Evolutionary conservation across 2,888 invertebrate species (phyloP).

Genomic region (Aplocera efformata): DNA sequence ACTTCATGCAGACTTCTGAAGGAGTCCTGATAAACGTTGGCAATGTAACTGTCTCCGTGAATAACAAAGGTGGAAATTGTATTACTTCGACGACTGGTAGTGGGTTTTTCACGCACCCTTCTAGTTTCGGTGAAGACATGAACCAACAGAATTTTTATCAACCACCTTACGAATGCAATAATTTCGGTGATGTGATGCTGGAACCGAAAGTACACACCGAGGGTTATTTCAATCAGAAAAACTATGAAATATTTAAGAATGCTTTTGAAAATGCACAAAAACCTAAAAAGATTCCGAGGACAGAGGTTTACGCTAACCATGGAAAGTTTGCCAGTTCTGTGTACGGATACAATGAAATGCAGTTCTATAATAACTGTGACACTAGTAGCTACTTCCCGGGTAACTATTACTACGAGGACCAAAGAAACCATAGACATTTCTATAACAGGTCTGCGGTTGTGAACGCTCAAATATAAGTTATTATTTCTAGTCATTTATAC

Average conservation of each 20-base stretch:
- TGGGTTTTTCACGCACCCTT: conserved; percentile 70
- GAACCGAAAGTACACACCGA: conserved; percentile 37
- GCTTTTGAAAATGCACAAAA: conserved; percentile 76
- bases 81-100: conserved; percentile 82
- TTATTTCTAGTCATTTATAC: conserved; percentile 35
- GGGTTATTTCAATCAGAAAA: conserved; percentile 71
- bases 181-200: conserved; percentile 39
- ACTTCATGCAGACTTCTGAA: conserved; percentile 74
- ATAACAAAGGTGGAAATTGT: conserved; percentile 85
- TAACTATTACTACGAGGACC: conserved; percentile 60
- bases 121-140: conserved; percentile 58
- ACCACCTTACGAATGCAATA: conserved; percentile 37
- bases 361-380: conserved; percentile 44
- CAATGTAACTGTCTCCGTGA: conserved; percentile 87
- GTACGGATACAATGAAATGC: conserved; percentile 53
- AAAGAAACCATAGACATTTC: conserved; percentile 64
- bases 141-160: conserved; percentile 51
- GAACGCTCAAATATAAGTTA: conserved; percentile 61
- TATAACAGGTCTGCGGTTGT: conserved; percentile 60
- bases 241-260: conserved; percentile 81
- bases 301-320: conserved; percentile 45
- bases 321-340: conserved; percentile 44
- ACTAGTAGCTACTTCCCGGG: conserved; percentile 50
- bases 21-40: conserved; percentile 86
- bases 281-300: conserved; percentile 45